These are phyloP conservation scores for Dissostichus mawsoni DNA, from an alignment of 2,113 vertebrate genomes.

Conservation along the genomic window DNA sequence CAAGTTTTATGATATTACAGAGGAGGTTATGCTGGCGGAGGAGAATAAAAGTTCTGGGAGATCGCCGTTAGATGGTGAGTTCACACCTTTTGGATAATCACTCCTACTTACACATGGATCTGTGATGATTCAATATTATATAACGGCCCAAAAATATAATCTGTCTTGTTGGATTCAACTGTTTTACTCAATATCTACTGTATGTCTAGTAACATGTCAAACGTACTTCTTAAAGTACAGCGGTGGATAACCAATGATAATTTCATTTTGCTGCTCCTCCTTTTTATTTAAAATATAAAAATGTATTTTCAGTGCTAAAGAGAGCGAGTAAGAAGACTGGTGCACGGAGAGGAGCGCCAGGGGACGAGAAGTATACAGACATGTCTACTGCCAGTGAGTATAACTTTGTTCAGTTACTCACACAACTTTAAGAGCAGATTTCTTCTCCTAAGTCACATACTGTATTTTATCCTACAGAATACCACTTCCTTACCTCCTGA, in stretches of 20 bases:
- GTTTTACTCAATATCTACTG: neutral
- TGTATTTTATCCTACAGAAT: neutral
- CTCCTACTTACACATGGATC: neutral
- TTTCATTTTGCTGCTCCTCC: neutral
- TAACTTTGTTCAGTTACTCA: neutral
- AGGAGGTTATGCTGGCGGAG: constrained; percentile 99
- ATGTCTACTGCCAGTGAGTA: constrained; percentile 91
- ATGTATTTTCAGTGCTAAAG: constrained; percentile 88
- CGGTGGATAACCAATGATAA: neutral
- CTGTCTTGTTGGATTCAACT: neutral
- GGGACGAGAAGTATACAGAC: constrained; percentile 93
- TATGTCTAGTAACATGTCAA: neutral
- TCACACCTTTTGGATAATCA: constrained; percentile 10
- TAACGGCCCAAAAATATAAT: neutral
- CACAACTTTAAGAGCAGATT: neutral
- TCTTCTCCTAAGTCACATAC: neutral
- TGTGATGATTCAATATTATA: neutral
- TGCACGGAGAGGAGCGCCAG: constrained; percentile 90
- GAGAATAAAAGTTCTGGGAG: constrained; percentile 98
- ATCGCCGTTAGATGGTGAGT: constrained; percentile 96
- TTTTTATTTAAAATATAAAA: neutral
- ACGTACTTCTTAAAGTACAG: neutral
- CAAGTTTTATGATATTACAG: constrained; percentile 76
- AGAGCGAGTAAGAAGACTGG: constrained; percentile 96
- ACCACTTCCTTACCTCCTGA: neutral